Conservation (phyloP, 1,140 invertebrate genomes). For the Microplitis demolitor region DNA sequence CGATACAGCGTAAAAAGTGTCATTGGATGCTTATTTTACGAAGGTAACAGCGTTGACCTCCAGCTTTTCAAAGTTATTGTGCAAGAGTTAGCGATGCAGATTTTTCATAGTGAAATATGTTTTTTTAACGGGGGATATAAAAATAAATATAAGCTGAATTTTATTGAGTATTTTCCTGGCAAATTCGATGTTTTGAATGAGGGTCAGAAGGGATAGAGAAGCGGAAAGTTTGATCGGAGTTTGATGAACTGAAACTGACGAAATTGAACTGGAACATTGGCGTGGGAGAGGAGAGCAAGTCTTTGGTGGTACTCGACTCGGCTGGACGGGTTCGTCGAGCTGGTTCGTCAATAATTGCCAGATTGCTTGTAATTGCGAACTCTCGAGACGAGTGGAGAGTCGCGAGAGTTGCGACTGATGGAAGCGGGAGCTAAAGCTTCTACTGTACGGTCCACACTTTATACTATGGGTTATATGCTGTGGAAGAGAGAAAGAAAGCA, state of each 20-base stretch:
- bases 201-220: background rate
- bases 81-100: no score
- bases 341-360: slow-evolving; percentile 52
- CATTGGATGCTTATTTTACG: background rate
- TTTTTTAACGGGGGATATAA: no score
- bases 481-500: slow-evolving; percentile 22
- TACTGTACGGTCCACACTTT: no score
- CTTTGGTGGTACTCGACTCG: slow-evolving; percentile 17
- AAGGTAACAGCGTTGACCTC: background rate
- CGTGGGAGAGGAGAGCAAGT: slow-evolving; percentile 24
- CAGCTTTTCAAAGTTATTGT: no score
- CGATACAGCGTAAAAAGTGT: background rate
- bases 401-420: slow-evolving; percentile 3
- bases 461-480: background rate
- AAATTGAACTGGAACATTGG: slow-evolving; percentile 9
- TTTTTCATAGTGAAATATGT: no score
- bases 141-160: no score
- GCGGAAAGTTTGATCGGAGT: background rate
- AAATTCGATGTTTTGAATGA: no score
- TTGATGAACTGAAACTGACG: background rate
- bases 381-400: slow-evolving; percentile 47
- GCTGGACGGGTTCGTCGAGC: slow-evolving; percentile 16
- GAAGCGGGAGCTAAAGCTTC: background rate
- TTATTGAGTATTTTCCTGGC: no score
- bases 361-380: slow-evolving; percentile 57